phyloP scores from a whole-genome alignment of 2,888 invertebrate genomes.

The Caenorhabditis drosophilae region DNA sequence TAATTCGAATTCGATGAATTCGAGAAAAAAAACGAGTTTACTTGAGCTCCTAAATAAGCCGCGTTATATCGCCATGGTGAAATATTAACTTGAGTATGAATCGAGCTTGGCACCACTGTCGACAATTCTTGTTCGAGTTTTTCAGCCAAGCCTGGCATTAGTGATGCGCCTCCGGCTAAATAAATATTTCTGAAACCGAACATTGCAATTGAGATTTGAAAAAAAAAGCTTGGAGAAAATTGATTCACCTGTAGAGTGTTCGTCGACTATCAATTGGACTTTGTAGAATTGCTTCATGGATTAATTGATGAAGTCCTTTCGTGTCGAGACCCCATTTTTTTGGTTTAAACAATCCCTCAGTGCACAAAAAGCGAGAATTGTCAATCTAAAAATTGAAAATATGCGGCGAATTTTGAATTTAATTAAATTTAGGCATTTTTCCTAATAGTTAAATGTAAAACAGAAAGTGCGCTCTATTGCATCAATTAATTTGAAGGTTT shows the following conservation, averaged over 20 bases:
- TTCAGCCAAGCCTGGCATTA: slow-evolving; percentile 74
- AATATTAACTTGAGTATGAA: slow-evolving; percentile 71
- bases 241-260: slow-evolving; percentile 40
- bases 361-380: slow-evolving; percentile 71
- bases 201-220: neutral
- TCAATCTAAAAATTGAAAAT: slow-evolving; percentile 67
- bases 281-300: slow-evolving; percentile 74
- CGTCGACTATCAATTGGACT: slow-evolving; percentile 75
- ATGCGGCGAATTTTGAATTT: neutral
- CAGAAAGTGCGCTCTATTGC: too few species aligned
- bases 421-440: too few species aligned
- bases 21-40: slow-evolving; percentile 33
- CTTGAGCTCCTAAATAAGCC: slow-evolving; percentile 75
- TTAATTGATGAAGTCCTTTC: slow-evolving; percentile 73
- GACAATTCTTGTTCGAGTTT: slow-evolving; percentile 73
- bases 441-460: too few species aligned
- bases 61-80: slow-evolving; percentile 74
- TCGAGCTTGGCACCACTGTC: slow-evolving; percentile 73
- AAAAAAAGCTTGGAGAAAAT: too few species aligned
- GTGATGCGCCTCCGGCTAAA: slow-evolving; percentile 74
- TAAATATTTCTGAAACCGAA: slow-evolving; percentile 73
- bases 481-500: too few species aligned
- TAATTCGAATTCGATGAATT: neutral
- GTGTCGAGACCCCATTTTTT: slow-evolving; percentile 75
- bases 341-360: slow-evolving; percentile 74